Percentiles rank a stretch among this genome's conserved stretches.
Conservation (phyloP, 1,140 invertebrate genomes). For the Cotesia chilonis region DNA sequence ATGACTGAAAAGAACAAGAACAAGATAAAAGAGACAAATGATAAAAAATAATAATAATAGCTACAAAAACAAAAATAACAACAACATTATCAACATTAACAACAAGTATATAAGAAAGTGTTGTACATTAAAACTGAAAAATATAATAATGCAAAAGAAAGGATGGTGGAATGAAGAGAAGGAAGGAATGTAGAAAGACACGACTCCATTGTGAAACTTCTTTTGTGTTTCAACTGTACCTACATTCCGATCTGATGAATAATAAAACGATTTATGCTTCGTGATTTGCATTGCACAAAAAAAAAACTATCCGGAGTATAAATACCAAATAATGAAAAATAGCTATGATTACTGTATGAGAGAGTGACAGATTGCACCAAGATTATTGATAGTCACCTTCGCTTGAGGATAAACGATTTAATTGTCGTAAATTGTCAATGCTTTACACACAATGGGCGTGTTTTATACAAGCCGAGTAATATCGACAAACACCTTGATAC, state of each 20-base stretch:
- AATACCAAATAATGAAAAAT: constrained; percentile 1
- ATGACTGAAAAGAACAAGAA: constrained; percentile 7
- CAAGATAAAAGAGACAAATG: too few relatives aligned
- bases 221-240: constrained; percentile 60
- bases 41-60: too few relatives aligned
- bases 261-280: constrained; percentile 42
- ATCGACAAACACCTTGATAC: constrained; percentile 22
- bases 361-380: not conserved
- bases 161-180: constrained; percentile 12
- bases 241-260: constrained; percentile 60
- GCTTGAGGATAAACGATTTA: constrained; percentile 22
- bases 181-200: constrained; percentile 43
- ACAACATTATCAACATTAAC: too few relatives aligned
- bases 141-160: constrained; percentile 14
- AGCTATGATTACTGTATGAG: not conserved
- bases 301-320: not conserved
- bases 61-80: too few relatives aligned
- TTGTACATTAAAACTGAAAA: not conserved
- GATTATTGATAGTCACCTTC: not conserved
- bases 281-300: not conserved
- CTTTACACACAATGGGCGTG: constrained; percentile 32
- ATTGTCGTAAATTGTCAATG: constrained; percentile 27
- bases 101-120: too few relatives aligned
- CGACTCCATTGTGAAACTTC: constrained; percentile 52
- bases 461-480: constrained; percentile 7